phyloP scores from a whole-genome alignment of 2,888 invertebrate genomes.

The Hypomecis punctinalis region DNA sequence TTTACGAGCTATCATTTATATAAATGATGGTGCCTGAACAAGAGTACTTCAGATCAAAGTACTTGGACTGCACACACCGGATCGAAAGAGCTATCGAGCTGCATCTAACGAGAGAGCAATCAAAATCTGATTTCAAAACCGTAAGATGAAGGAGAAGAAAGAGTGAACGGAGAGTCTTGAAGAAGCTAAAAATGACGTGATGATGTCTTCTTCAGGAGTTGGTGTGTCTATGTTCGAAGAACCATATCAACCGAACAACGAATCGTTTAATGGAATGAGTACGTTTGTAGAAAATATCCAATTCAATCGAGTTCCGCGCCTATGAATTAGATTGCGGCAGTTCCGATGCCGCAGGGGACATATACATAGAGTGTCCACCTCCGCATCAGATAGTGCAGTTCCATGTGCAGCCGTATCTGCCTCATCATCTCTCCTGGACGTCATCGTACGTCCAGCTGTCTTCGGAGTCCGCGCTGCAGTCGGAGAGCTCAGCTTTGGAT shows the following conservation, averaged over 20 bases:
- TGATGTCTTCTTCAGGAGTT: slow-evolving; percentile 55
- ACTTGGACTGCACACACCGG: slow-evolving; percentile 89
- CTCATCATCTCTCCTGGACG: no score
- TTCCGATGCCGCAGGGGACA: slow-evolving; percentile 33
- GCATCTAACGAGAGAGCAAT: slow-evolving; percentile 77
- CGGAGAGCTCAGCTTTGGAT: slow-evolving; percentile 35
- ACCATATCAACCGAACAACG: slow-evolving; percentile 46
- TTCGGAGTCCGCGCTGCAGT: slow-evolving; percentile 35
- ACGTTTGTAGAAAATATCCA: slow-evolving; percentile 54
- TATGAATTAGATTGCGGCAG: slow-evolving; percentile 32
- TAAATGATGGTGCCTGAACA: slow-evolving; percentile 90
- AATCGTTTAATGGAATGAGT: slow-evolving; percentile 48
- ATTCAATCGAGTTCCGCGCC: slow-evolving; percentile 43
- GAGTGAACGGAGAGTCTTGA: slow-evolving; percentile 67
- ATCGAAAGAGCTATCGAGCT: slow-evolving; percentile 85
- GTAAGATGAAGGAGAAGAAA: slow-evolving; percentile 90
- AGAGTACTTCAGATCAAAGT: slow-evolving; percentile 88
- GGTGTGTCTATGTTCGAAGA: slow-evolving; percentile 50
- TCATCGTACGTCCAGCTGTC: slow-evolving; percentile 44
- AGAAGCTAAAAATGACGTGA: slow-evolving; percentile 63
- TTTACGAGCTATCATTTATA: slow-evolving; percentile 91
- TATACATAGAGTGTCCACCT: slow-evolving; percentile 47
- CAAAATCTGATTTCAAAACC: slow-evolving; percentile 94
- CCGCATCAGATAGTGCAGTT: slow-evolving; percentile 50
- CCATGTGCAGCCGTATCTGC: slow-evolving; percentile 48